Percentiles rank a stretch among this genome's conserved stretches.
phyloP scores from a whole-genome alignment of 2,797 vertebrate species.

The Anabas testudineus region DNA sequence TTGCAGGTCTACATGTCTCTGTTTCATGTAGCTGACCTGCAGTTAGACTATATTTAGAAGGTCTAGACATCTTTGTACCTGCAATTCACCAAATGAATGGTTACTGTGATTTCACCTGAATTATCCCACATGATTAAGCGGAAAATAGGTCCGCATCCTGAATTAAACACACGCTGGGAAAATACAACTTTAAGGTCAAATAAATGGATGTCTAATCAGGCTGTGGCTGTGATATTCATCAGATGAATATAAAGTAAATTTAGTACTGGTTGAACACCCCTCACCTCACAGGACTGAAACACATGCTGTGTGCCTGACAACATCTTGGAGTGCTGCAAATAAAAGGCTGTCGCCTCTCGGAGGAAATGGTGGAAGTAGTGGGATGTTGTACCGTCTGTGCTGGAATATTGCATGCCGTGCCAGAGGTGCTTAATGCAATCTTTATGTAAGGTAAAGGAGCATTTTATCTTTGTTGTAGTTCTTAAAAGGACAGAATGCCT shows the following conservation, averaged over 20 bases:
- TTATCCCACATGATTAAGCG: not conserved
- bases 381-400: too few relatives aligned
- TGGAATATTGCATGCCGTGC: too few relatives aligned
- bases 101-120: not conserved
- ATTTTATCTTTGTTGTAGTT: too few relatives aligned
- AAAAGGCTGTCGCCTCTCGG: too few relatives aligned
- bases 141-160: not conserved
- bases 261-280: too few relatives aligned
- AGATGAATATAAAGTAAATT: not conserved
- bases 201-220: not conserved
- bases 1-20: constrained; percentile 3
- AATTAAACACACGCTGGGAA: not conserved
- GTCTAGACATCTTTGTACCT: constrained; percentile 42
- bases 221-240: not conserved
- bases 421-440: too few relatives aligned
- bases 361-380: too few relatives aligned
- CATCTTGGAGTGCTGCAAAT: too few relatives aligned
- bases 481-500: too few relatives aligned
- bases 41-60: constrained; percentile 27
- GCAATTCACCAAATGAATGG: constrained; percentile 24
- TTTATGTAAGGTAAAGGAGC: too few relatives aligned
- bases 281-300: too few relatives aligned
- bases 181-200: not conserved
- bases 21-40: constrained; percentile 1
- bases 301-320: too few relatives aligned